phyloP scores from a whole-genome alignment of 2,113 vertebrate genomes.

The Dicentrarchus labrax region DNA sequence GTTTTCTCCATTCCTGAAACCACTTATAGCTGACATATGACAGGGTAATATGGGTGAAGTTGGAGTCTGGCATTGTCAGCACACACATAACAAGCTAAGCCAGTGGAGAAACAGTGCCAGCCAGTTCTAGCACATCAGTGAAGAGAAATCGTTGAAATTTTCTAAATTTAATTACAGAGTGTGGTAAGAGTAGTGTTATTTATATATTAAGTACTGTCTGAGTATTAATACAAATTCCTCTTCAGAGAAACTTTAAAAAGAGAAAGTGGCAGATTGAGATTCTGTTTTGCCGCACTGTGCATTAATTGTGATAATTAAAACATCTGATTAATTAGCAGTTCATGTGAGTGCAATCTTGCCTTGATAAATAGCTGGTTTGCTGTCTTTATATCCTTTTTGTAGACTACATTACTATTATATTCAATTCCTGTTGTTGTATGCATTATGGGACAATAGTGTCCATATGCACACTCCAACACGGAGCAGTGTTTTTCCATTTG shows the following conservation, averaged over 20 bases:
- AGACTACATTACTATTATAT: neutral
- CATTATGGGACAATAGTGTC: neutral
- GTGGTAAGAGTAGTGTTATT: neutral
- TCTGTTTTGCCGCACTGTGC: neutral
- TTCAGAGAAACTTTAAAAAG: neutral
- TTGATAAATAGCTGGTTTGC: neutral
- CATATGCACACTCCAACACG: no score
- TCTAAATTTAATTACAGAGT: conserved; percentile 21
- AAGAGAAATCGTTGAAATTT: conserved; percentile 34
- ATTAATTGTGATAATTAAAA: neutral
- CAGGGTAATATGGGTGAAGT: conserved; percentile 57
- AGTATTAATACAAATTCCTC: neutral
- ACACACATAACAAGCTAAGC: conserved; percentile 45
- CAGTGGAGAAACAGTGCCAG: conserved; percentile 4
- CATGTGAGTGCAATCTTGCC: neutral
- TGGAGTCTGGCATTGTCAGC: conserved; percentile 67
- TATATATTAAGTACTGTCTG: conserved; percentile 2
- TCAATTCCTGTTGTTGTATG: neutral
- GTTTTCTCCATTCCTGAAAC: conserved; percentile 45
- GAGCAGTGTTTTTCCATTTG: no score
- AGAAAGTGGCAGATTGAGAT: neutral
- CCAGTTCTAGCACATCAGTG: neutral
- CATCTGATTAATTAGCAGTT: neutral
- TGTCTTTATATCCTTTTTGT: neutral
- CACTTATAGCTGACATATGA: conserved; percentile 70